A percentile compares a stretch with the other conserved stretches of the same genome.
phyloP scores from a whole-genome alignment of 2,113 vertebrate genomes.

The Morphnarchus princeps region DNA sequence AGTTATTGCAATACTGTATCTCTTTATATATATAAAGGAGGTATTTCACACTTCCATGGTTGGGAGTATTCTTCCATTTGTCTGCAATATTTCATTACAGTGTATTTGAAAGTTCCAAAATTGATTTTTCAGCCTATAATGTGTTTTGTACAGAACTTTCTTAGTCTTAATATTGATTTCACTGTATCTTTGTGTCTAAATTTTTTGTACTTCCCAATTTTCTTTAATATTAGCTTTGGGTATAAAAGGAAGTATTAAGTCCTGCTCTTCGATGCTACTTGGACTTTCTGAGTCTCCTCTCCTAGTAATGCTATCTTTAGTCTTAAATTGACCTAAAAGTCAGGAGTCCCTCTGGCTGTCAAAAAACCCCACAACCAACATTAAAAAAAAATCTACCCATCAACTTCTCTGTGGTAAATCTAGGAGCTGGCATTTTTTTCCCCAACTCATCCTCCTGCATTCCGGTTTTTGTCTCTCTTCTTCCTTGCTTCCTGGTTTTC shows the following conservation, averaged over 20 bases:
- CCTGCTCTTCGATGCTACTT: not conserved
- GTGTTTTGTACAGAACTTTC: constrained; percentile 35
- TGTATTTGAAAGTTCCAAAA: constrained; percentile 36
- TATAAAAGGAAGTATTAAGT: not conserved
- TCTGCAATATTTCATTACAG: constrained; percentile 45
- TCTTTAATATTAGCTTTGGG: constrained; percentile 27
- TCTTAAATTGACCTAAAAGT: not conserved
- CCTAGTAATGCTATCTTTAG: not conserved
- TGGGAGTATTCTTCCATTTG: constrained; percentile 23
- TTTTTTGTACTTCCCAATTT: constrained; percentile 14
- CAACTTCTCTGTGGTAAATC: not conserved
- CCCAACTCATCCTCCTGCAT: not conserved
- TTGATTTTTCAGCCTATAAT: constrained; percentile 44
- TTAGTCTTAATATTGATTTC: constrained; percentile 47
- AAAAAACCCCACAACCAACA: not conserved
- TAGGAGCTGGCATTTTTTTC: not conserved
- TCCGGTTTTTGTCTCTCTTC: not conserved
- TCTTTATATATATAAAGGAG: constrained; percentile 28
- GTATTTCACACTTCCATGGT: constrained; percentile 41
- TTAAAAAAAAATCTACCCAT: not conserved
- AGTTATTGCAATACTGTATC: constrained; percentile 30
- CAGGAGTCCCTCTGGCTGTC: not conserved
- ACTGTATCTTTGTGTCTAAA: not conserved
- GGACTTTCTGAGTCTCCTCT: not conserved
- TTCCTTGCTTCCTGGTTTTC: not conserved